A percentile compares a stretch with the other conserved stretches of the same genome.
Evolutionary conservation across 2,113 vertebrate species (phyloP).

Genomic region (Craseonycteris thonglongyai): DNA sequence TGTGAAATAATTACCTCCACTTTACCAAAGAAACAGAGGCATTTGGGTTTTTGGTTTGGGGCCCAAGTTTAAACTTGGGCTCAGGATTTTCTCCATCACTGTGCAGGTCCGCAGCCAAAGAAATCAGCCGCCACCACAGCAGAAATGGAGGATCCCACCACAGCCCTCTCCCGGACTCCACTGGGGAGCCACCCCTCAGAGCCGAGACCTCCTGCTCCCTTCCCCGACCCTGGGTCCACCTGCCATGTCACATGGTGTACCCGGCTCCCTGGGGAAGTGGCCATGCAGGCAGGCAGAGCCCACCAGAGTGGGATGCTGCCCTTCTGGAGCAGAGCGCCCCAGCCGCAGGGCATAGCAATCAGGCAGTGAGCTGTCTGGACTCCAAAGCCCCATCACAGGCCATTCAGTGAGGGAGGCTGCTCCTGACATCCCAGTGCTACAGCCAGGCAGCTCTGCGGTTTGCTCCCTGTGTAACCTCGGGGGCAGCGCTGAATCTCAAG

Average conservation of each 20-base stretch:
- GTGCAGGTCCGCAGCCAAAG: not conserved
- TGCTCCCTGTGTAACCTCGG: not conserved
- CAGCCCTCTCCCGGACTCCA: not conserved
- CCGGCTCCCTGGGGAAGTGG: not conserved
- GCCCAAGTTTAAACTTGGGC: not conserved
- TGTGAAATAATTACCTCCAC: not conserved
- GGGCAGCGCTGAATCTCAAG: not conserved
- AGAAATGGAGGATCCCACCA: not conserved
- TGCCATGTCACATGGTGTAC: not conserved
- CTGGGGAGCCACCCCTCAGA: too few species aligned
- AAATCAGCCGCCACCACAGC: not conserved
- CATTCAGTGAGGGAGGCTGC: not conserved
- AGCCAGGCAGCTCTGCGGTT: not conserved
- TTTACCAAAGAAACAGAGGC: not conserved
- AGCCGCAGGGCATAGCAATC: too few species aligned
- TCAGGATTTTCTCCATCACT: not conserved
- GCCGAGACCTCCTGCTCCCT: not conserved
- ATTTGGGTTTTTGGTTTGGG: not conserved
- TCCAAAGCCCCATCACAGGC: not conserved
- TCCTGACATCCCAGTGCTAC: not conserved
- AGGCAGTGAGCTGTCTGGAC: not conserved
- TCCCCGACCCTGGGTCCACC: not conserved
- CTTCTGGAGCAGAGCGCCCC: not conserved
- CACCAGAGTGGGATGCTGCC: not conserved
- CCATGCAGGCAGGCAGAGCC: accelerated